Base-by-base conservation (phyloP, 2,888 invertebrate species). In the Oscheius myriophilus region DNA sequence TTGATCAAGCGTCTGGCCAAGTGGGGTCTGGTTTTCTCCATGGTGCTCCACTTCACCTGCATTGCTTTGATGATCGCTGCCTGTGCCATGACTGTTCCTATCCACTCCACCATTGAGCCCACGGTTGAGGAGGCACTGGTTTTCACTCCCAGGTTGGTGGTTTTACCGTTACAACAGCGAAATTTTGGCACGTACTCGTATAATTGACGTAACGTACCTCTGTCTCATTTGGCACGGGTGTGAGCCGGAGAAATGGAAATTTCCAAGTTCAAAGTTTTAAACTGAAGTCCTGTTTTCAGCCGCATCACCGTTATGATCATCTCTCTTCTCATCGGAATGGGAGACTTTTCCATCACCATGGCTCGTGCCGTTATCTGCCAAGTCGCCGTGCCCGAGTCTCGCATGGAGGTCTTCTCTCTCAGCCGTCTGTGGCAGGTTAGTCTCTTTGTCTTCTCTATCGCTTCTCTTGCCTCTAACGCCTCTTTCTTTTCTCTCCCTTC, bases 321-420 rank as follows among this genome's bases (percentile, higher is more conserved):
- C 41, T 73, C 73, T 12, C 69, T 73, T 23, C 72, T 73, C 11
- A 63, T 76, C 18, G 76, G 76, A 14, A 68, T 76, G 52, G 70
- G 71, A 4, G 76, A 76, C 41, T 73, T 73, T 51, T 73, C 72
- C 3, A 76, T 76, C 26, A 76, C 76, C 21, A 76, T 72, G 71
- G 63, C 70, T 18, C 58, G 76, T 45, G 67, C 67, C n/a, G 73
- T 73, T 12, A 73, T 76, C 43, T 76, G 76, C 25, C 73, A 73
- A 53, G 70, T 73, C 45, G 73, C 73, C 18, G 72, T 76, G 9
- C 76, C 76, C 14, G 72, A 73, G 1, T 72, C 67, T 43, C 42
- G 76, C 49, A 69, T 69, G 3, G 76, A 76, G 49, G 67, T 73
- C 18, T 76, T 76, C 70, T 73, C 73, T 18, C 55, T 76, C 39